These are phyloP conservation scores for Clivina fossor DNA, from an alignment of 2,888 invertebrate species.

Conservation along the genomic window DNA sequence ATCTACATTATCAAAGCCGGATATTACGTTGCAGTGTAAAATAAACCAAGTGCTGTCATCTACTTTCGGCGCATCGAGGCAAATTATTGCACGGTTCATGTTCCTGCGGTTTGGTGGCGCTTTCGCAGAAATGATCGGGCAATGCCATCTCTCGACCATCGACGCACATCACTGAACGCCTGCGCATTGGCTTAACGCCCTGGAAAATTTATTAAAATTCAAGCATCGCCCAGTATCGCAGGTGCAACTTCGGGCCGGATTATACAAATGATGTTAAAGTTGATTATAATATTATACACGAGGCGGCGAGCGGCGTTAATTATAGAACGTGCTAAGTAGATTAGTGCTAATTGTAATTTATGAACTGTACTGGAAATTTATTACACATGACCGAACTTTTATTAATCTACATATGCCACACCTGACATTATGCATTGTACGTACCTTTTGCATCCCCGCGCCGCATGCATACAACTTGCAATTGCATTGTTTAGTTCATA, in stretches of 20 bases:
- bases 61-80: slow-evolving; percentile 51
- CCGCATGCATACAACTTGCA: no score
- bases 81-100: slow-evolving; percentile 64
- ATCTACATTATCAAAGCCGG: no score
- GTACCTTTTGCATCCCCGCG: no score
- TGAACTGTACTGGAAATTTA: slow-evolving; percentile 8
- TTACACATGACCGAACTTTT: no score
- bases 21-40: no score
- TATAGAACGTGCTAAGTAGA: slow-evolving; percentile 20
- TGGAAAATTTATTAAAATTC: slow-evolving; percentile 39
- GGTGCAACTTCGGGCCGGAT: slow-evolving; percentile 5
- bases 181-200: slow-evolving; percentile 62
- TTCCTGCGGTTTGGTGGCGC: slow-evolving; percentile 65
- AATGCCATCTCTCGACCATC: slow-evolving; percentile 75
- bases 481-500: no score
- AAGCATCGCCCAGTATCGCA: not conserved
- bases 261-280: slow-evolving; percentile 16
- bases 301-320: slow-evolving; percentile 2
- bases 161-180: slow-evolving; percentile 74
- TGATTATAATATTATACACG: slow-evolving; percentile 15
- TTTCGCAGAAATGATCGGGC: slow-evolving; percentile 72
- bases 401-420: no score
- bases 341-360: slow-evolving; percentile 19
- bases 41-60: slow-evolving; percentile 29
- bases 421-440: no score